Base-by-base conservation (phyloP, 2,888 invertebrate species). In the Villa cingulata region DNA sequence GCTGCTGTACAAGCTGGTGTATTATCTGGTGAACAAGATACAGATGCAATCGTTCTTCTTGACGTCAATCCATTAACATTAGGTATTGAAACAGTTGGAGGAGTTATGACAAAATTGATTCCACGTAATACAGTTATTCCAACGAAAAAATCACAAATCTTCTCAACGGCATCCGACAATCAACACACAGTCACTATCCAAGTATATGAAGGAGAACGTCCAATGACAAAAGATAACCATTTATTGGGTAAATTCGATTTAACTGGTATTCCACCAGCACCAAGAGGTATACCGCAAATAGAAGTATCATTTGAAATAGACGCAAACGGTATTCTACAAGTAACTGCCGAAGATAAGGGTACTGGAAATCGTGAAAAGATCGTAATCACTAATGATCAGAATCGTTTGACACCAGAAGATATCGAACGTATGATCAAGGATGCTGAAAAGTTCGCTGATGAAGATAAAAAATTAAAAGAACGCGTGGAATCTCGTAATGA, bases 211-310 rank as follows among this genome's bases (percentile, higher is more conserved):
- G 97, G 98, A 59, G 98, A 99, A 72, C 84, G 98, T 61, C 95
- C 97, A 23, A 96, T 98, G 97, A 97, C 97, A 56, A 97, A 97
- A 72, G 97, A 98, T 72, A 98, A 99, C 73, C 97, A 99, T 72
- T 75, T 94, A 55, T 77, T 99, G 51, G 98, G 98, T 54, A 97
- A 96, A 72, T 99, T 98, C 72, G 97, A 99, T 65, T 72, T 97
- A 52, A 95, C 92, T 50, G 95, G 94, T 52, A 95, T 96, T 60
- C 95, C 96, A 51, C 94, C 95, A 39, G 91, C 91, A 44, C 91
- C 90, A 0, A 75, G 91, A 61, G 92, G 92, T 53, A 89, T 91
- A 51, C 92, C 91, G 39, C 91, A 92, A 66, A 92, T 92, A 61
- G 92, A 92, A 68, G 92, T 92, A 9, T 90, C 90, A 0, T 92